phyloP scores from a whole-genome alignment of 2,888 invertebrate genomes.

The Trachelus tabidus region DNA sequence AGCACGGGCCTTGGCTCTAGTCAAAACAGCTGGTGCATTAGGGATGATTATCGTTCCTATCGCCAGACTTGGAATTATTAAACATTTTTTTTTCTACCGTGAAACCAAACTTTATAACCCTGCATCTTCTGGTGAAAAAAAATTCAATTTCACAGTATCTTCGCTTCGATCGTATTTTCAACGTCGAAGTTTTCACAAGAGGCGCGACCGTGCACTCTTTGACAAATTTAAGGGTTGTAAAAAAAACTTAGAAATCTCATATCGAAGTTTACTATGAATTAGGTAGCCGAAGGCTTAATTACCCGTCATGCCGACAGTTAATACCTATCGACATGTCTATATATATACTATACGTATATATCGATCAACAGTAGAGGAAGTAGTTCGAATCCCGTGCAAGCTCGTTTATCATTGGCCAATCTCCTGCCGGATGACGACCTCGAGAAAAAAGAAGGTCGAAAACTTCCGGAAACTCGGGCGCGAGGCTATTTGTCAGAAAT shows the following conservation, averaged over 20 bases:
- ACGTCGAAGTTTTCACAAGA: not conserved
- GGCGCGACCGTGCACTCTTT: not conserved
- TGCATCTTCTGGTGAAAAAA: not conserved
- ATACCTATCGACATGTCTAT: not conserved
- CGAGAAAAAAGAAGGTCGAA: conserved; percentile 12
- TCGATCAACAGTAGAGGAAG: not conserved
- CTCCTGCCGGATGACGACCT: conserved; percentile 25
- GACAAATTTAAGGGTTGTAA: not conserved
- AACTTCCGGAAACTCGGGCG: conserved; percentile 22
- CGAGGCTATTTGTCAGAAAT: conserved; percentile 36
- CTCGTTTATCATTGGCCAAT: conserved; percentile 46
- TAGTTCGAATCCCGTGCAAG: conserved; percentile 36
- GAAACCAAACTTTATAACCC: too few relatives aligned
- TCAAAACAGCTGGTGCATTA: not conserved
- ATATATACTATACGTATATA: not conserved
- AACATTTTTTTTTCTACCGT: not conserved
- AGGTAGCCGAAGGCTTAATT: not conserved
- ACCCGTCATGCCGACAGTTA: not conserved
- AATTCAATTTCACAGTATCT: not conserved
- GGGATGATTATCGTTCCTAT: not conserved
- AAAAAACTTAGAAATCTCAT: not conserved
- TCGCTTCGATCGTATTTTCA: not conserved
- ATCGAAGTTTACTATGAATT: not conserved
- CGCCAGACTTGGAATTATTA: not conserved
- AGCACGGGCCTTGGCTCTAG: not conserved